phyloP scores from a whole-genome alignment of 2,797 vertebrate species.

The Molossus molossus region DNA sequence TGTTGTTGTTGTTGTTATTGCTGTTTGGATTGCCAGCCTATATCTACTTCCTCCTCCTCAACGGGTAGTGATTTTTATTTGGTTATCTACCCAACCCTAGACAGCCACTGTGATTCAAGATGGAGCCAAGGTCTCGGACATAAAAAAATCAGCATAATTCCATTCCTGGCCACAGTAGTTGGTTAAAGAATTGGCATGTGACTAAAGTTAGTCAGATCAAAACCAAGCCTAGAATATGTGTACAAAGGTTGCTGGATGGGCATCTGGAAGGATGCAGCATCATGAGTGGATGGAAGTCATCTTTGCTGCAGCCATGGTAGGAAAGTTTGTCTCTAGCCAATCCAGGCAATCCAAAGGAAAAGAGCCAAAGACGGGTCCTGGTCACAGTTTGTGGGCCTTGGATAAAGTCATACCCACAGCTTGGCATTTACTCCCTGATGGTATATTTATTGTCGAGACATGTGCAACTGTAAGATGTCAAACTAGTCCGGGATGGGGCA shows the following conservation, averaged over 20 bases:
- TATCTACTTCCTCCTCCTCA: not conserved
- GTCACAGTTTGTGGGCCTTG: not conserved
- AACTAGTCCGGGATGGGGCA: not conserved
- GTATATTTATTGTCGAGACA: slow-evolving; percentile 62
- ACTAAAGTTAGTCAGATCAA: not conserved
- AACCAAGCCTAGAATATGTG: not conserved
- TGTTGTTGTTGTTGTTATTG: not conserved
- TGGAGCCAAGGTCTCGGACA: not conserved
- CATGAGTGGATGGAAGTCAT: not conserved
- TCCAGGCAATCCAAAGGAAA: not conserved
- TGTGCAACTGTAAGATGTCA: slow-evolving; percentile 56
- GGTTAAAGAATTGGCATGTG: not conserved
- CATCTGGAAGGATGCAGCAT: not conserved
- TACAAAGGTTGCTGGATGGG: not conserved
- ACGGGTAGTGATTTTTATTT: not conserved
- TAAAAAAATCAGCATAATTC: slow-evolving; percentile 33
- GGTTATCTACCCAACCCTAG: not conserved
- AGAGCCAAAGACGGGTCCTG: not conserved
- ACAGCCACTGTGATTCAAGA: not conserved
- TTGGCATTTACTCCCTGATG: slow-evolving; percentile 17
- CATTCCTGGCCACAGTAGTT: not conserved
- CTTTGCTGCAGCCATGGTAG: not conserved
- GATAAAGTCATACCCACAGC: slow-evolving; percentile 31
- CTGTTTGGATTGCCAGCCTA: not conserved
- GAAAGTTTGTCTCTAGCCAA: not conserved